Evolutionary conservation across 2,888 invertebrate genomes (phyloP).

Genomic region (Tetranychus truncatus): DNA sequence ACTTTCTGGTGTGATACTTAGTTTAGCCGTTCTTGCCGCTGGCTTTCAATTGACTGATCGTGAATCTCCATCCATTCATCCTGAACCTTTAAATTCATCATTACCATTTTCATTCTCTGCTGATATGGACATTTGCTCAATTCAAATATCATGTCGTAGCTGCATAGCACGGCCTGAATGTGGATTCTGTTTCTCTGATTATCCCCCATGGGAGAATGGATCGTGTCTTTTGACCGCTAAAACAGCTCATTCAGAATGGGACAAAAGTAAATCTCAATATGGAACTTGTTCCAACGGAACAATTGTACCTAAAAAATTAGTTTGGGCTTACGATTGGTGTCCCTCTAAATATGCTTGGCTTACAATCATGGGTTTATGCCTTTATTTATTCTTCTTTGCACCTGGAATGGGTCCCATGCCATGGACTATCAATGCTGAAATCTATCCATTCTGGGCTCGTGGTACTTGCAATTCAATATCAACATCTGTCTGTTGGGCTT

Average conservation of each 20-base stretch:
- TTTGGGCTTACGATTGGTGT: slow-evolving; percentile 35
- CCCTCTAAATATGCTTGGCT: slow-evolving; percentile 33
- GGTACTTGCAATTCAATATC: slow-evolving; percentile 37
- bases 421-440: slow-evolving; percentile 41
- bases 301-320: slow-evolving; percentile 16
- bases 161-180: slow-evolving; percentile 35
- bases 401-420: slow-evolving; percentile 39
- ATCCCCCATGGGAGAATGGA: neutral
- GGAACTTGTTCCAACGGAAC: slow-evolving; percentile 31
- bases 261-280: neutral
- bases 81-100: slow-evolving; percentile 26
- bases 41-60: slow-evolving; percentile 33
- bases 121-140: slow-evolving; percentile 16
- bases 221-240: neutral
- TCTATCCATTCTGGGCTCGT: slow-evolving; percentile 40
- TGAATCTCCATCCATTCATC: neutral
- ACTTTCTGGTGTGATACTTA: slow-evolving; percentile 34
- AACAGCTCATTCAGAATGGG: neutral
- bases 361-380: slow-evolving; percentile 33
- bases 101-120: slow-evolving; percentile 9
- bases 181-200: slow-evolving; percentile 35
- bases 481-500: slow-evolving; percentile 38
- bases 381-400: slow-evolving; percentile 38
- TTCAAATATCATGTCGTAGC: slow-evolving; percentile 33
- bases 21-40: slow-evolving; percentile 33